These are phyloP conservation scores for Halcyon badia DNA, from an alignment of 2,797 vertebrate species.

Conservation along the genomic window DNA sequence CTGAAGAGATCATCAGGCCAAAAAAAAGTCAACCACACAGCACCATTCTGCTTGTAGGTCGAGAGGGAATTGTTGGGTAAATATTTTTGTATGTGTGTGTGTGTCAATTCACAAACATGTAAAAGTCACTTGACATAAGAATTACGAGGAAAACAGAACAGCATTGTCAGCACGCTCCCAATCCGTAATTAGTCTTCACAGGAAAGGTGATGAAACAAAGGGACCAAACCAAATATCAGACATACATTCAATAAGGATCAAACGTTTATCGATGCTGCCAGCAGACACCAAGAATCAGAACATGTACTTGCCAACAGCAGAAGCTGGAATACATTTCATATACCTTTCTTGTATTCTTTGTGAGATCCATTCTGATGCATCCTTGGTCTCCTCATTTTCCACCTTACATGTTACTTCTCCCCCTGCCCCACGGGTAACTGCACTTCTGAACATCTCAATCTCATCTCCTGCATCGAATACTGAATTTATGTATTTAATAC, in stretches of 20 bases:
- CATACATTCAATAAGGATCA: background rate
- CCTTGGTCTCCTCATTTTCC: conserved; percentile 15
- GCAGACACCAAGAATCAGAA: background rate
- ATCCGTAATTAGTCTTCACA: background rate
- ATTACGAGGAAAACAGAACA: background rate
- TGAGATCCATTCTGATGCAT: background rate
- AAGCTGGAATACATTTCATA: conserved; percentile 19
- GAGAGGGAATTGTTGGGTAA: background rate
- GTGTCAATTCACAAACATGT: background rate
- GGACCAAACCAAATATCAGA: background rate
- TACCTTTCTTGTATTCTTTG: background rate
- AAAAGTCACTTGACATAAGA: background rate
- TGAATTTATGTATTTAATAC: background rate
- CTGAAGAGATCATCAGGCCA: background rate
- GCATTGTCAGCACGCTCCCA: background rate
- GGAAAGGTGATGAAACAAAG: background rate
- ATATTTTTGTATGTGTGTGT: background rate
- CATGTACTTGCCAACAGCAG: conserved; percentile 18
- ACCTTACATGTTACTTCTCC: background rate
- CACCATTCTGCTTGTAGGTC: background rate
- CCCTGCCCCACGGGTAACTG: background rate
- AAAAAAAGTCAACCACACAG: background rate
- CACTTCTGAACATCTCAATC: background rate
- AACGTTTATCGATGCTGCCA: background rate
- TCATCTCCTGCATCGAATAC: background rate